A percentile compares a stretch with the other conserved stretches of the same genome.
phyloP scores from a whole-genome alignment of 2,113 vertebrate genomes.

The Isurus oxyrinchus region DNA sequence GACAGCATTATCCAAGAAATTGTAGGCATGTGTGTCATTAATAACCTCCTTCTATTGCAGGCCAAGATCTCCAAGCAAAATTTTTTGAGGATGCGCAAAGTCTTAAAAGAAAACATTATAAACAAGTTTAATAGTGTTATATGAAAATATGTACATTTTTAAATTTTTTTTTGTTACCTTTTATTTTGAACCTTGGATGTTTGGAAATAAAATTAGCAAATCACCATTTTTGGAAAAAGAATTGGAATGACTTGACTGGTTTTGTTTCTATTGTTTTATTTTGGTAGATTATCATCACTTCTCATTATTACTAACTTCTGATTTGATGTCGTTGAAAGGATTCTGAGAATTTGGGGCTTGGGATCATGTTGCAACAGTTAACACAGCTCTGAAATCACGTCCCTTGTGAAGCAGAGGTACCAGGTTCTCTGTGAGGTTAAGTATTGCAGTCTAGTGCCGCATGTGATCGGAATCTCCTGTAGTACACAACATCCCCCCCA shows the following conservation, averaged over 20 bases:
- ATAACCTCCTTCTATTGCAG: not conserved
- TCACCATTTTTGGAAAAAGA: not conserved
- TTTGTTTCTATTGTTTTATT: not conserved
- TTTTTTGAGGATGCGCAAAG: not conserved
- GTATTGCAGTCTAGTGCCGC: not conserved
- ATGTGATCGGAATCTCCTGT: not conserved
- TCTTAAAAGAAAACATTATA: not conserved
- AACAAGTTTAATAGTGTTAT: not conserved
- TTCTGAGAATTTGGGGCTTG: not conserved
- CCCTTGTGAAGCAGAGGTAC: not conserved
- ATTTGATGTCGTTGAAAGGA: not conserved
- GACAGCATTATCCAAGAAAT: not conserved
- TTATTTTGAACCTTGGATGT: not conserved
- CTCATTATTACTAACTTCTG: not conserved
- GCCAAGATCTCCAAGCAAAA: not conserved
- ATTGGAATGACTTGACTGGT: not conserved
- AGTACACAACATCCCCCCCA: not conserved
- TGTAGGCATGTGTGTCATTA: not conserved
- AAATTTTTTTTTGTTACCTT: not conserved
- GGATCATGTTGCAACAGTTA: not conserved
- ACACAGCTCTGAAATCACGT: not conserved
- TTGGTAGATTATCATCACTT: not conserved
- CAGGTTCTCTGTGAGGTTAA: not conserved
- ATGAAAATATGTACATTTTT: not conserved
- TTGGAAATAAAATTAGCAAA: not conserved